Evolutionary conservation across 92 coral and sea anemone genomes (phyloP).

Genomic region (Metridium senile): DNA sequence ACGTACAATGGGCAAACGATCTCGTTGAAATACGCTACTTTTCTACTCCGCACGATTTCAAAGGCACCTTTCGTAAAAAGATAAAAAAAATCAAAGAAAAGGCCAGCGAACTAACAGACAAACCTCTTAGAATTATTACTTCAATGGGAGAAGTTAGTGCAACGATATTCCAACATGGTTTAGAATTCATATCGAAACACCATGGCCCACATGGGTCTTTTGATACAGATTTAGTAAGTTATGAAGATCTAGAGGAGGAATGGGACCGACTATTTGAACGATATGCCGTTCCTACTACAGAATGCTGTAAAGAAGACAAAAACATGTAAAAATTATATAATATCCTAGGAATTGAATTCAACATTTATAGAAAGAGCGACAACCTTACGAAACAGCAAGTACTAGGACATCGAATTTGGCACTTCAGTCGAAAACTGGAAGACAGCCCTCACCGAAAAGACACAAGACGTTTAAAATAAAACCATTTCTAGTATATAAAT

Average conservation of each 20-base stretch:
- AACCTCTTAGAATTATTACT: constrained; percentile 78
- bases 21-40: constrained; percentile 80
- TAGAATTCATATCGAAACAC: constrained; percentile 73
- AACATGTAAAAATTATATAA: background rate
- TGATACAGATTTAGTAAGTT: constrained; percentile 71
- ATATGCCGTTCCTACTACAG: constrained; percentile 39
- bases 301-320: constrained; percentile 37
- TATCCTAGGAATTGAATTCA: no score
- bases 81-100: constrained; percentile 69
- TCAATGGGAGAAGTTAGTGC: constrained; percentile 82
- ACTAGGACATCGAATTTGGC: no score
- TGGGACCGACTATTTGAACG: constrained; percentile 80
- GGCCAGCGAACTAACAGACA: constrained; percentile 83
- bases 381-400: no score
- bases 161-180: constrained; percentile 66
- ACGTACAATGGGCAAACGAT: constrained; percentile 85
- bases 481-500: no score
- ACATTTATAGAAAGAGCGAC: no score
- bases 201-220: constrained; percentile 87
- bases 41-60: constrained; percentile 64
- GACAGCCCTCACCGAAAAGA: no score
- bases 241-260: constrained; percentile 78
- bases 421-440: no score
- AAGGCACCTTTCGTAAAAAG: constrained; percentile 63
- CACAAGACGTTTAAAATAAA: no score